Evolutionary conservation across 1,140 invertebrate species (phyloP).

Genomic region (Phenacoccus solenopsis): DNA sequence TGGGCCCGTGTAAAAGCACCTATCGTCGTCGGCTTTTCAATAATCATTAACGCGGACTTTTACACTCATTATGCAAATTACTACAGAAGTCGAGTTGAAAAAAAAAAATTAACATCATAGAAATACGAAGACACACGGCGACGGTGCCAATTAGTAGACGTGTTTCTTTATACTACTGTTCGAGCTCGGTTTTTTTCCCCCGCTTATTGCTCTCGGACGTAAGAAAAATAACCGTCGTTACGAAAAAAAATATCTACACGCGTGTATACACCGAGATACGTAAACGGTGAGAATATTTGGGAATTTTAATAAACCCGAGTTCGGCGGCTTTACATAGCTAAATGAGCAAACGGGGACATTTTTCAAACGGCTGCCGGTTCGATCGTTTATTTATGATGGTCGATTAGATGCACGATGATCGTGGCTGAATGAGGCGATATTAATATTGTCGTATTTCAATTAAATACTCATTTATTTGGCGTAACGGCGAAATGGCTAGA

Average conservation of each 20-base stretch:
- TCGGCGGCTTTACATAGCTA: too few species aligned
- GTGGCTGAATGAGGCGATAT: too few species aligned
- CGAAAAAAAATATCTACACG: not conserved
- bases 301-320: too few species aligned
- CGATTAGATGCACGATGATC: too few species aligned
- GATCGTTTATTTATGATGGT: too few species aligned
- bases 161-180: not conserved
- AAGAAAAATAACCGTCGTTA: not conserved
- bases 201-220: not conserved
- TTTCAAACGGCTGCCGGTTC: too few species aligned
- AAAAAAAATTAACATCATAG: not conserved
- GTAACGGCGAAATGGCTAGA: too few species aligned
- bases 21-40: not conserved
- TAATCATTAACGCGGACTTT: not conserved
- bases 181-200: not conserved
- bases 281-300: too few species aligned
- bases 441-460: too few species aligned
- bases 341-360: too few species aligned
- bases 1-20: not conserved
- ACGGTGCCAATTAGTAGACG: slow-evolving; percentile 1
- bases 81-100: not conserved
- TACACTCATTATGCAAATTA: slow-evolving; percentile 2
- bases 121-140: not conserved
- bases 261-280: not conserved
- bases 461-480: too few species aligned